Conservation (phyloP, 1,140 invertebrate genomes). For the Metaphire vulgaris region DNA sequence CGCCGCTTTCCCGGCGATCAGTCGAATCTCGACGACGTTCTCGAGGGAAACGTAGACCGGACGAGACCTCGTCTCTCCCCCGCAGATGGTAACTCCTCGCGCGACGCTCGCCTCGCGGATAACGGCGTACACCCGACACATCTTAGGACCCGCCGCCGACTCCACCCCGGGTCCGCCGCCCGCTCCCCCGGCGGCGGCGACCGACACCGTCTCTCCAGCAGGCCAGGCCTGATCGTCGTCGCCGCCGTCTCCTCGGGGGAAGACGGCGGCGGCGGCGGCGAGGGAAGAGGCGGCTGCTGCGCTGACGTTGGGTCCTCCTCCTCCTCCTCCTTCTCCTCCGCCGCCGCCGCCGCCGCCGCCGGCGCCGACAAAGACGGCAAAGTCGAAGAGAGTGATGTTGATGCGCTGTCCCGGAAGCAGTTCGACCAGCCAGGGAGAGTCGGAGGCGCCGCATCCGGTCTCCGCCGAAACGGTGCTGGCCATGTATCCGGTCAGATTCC, state of each 20-base stretch:
- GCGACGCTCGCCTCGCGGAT: slow-evolving; percentile 6
- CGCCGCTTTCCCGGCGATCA: slow-evolving; percentile 2
- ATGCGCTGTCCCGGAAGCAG: slow-evolving; percentile 2
- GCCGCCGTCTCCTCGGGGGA: too few species aligned
- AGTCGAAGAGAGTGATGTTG: slow-evolving; percentile 10
- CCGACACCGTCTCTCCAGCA: not conserved
- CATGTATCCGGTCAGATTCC: slow-evolving; percentile 1
- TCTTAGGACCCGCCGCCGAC: not conserved
- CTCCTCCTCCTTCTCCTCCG: too few species aligned
- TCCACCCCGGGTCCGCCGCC: too few species aligned
- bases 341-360: not conserved
- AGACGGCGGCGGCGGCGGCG: too few species aligned
- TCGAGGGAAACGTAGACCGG: slow-evolving; percentile 6
- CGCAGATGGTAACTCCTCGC: slow-evolving; percentile 16
- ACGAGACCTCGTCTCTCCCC: slow-evolving; percentile 1
- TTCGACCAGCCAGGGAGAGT: slow-evolving; percentile 9
- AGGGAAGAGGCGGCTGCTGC: too few species aligned
- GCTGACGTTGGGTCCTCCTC: not conserved
- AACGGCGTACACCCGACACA: slow-evolving; percentile 19
- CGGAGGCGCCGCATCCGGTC: not conserved
- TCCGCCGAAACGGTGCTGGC: slow-evolving; percentile 1
- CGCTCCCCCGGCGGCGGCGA: too few species aligned
- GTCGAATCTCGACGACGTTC: slow-evolving; percentile 6
- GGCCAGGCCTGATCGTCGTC: too few species aligned
- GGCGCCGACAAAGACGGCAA: not conserved